A percentile compares a stretch with the other conserved stretches of the same genome.
Evolutionary conservation across 2,113 vertebrate species (phyloP).

Genomic region (Halichoeres trimaculatus): DNA sequence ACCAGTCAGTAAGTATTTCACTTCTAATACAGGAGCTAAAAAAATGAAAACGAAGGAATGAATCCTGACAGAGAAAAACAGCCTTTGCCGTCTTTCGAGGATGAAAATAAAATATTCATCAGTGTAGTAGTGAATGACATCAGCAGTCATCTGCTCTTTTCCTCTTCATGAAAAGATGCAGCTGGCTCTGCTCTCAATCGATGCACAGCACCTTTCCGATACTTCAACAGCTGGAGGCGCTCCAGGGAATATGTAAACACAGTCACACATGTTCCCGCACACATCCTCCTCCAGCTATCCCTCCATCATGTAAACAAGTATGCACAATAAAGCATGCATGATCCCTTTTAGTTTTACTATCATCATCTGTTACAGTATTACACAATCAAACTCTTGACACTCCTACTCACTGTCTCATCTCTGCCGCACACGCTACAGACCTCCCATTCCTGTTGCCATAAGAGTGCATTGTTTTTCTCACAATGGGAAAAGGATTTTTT

Average conservation of each 20-base stretch:
- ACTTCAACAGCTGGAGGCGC: conserved; percentile 54
- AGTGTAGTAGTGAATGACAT: conserved; percentile 14
- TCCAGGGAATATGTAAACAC: conserved; percentile 55
- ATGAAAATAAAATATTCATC: conserved; percentile 2
- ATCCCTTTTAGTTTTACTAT: conserved; percentile 15
- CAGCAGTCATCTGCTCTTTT: conserved; percentile 24
- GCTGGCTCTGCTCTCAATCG: conserved; percentile 47
- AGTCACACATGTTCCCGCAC: conserved; percentile 10
- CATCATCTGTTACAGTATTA: conserved; percentile 3
- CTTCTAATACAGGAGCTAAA: background rate
- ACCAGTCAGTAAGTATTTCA: no score
- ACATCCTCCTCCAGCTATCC: conserved; percentile 11
- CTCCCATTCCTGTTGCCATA: background rate
- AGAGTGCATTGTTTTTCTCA: background rate
- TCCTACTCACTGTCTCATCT: conserved; percentile 2
- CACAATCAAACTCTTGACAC: conserved; percentile 23
- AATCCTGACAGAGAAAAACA: background rate
- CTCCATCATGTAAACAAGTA: conserved; percentile 12
- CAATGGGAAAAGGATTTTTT: background rate
- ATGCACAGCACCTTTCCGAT: conserved; percentile 35
- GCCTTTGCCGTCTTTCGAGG: background rate
- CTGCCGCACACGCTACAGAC: conserved; percentile 6
- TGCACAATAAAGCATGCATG: background rate
- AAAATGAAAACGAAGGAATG: background rate
- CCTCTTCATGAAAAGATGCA: conserved; percentile 38